Conservation (phyloP, 2,113 vertebrate genomes). For the Corythornis vintsioides region DNA sequence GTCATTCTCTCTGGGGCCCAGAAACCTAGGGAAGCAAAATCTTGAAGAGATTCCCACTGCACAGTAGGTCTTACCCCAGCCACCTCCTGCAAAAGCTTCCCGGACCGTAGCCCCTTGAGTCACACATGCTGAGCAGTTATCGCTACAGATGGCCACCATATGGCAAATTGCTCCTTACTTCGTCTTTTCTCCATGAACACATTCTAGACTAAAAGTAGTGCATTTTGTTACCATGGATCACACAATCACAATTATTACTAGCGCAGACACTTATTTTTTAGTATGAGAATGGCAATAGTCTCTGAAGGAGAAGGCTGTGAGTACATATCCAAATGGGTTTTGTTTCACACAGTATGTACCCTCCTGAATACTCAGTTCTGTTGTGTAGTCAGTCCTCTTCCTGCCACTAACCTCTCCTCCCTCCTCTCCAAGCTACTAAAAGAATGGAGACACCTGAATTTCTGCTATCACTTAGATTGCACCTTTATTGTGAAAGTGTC, state of each 20-base stretch:
- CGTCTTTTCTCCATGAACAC: too few relatives aligned
- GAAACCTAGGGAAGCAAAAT: not conserved
- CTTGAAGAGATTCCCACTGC: not conserved
- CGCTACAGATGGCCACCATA: too few relatives aligned
- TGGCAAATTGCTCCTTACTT: too few relatives aligned
- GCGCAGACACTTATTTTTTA: too few relatives aligned
- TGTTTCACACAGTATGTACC: not conserved
- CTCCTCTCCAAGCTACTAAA: not conserved
- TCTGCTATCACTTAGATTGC: not conserved
- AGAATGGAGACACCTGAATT: not conserved
- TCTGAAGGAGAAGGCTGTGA: not conserved
- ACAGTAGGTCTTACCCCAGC: not conserved
- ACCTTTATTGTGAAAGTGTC: not conserved
- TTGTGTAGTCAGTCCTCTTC: not conserved
- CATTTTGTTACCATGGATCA: too few relatives aligned
- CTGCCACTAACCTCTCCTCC: not conserved
- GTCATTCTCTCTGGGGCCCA: not conserved
- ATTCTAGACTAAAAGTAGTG: too few relatives aligned
- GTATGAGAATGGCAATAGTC: too few relatives aligned
- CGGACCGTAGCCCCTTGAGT: too few relatives aligned
- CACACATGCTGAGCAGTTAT: too few relatives aligned
- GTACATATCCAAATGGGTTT: not conserved
- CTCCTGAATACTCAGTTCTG: not conserved
- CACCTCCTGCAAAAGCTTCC: too few relatives aligned
- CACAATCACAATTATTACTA: too few relatives aligned